Conservation (phyloP, 1,140 invertebrate species). For the Macrostomum lignano region DNA sequence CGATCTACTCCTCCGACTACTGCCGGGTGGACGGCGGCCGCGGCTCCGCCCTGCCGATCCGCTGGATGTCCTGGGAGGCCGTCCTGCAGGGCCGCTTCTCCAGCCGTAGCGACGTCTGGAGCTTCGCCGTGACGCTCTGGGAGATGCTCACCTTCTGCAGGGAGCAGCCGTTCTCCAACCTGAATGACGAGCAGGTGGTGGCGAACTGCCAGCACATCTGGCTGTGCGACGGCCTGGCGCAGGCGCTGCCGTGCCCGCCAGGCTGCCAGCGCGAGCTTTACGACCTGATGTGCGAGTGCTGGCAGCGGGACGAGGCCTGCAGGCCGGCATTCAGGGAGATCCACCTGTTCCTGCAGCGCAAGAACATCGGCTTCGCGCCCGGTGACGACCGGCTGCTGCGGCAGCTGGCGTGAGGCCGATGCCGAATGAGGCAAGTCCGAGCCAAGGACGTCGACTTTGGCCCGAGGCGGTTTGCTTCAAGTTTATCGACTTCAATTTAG, state of each 20-base stretch:
- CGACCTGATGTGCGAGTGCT: conserved; percentile 70
- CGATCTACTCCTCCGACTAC: too few species aligned
- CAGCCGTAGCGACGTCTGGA: conserved; percentile 57
- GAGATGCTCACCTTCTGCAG: conserved; percentile 55
- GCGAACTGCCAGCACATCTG: conserved; percentile 30
- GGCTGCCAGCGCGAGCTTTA: conserved; percentile 64
- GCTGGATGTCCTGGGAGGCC: conserved; percentile 3
- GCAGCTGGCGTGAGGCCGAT: too few species aligned
- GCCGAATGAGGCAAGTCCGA: too few species aligned
- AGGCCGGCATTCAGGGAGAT: conserved; percentile 67
- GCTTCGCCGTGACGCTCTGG: conserved; percentile 60
- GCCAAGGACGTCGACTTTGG: too few species aligned
- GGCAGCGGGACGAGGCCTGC: conserved; percentile 43
- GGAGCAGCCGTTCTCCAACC: conserved; percentile 47
- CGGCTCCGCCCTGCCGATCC: too few species aligned
- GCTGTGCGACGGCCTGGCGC: conserved; percentile 18
- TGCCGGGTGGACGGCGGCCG: too few species aligned
- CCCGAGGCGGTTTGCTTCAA: too few species aligned
- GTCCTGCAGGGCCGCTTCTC: conserved; percentile 40
- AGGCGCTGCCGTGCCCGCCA: conserved; percentile 41
- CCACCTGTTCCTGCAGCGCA: conserved; percentile 58
- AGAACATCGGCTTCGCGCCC: conserved; percentile 56
- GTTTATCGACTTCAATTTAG: too few species aligned
- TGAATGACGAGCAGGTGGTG: conserved; percentile 46
- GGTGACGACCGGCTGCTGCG: too few species aligned